A percentile compares a stretch with the other conserved stretches of the same genome.
These are phyloP conservation scores for Microtus ochrogaster DNA, from an alignment of 2,113 vertebrate species.

Conservation along the genomic window DNA sequence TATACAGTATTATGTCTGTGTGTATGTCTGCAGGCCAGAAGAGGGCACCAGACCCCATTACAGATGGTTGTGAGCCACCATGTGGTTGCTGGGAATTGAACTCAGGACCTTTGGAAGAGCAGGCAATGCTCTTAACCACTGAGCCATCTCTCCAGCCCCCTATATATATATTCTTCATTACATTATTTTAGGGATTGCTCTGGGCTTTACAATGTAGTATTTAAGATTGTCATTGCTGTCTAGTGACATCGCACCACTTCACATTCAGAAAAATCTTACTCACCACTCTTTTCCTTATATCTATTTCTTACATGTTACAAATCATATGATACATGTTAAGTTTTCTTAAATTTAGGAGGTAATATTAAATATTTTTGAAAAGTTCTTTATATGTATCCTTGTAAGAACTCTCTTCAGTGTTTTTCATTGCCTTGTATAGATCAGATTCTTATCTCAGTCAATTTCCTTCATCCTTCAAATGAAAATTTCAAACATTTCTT, in stretches of 20 bases:
- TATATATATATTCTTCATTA: not conserved
- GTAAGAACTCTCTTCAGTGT: not conserved
- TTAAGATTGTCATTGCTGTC: not conserved
- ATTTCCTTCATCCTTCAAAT: constrained; percentile 2
- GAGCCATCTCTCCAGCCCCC: too few relatives aligned
- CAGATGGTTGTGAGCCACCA: too few relatives aligned
- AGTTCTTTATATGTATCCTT: not conserved
- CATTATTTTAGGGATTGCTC: not conserved
- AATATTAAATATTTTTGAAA: not conserved
- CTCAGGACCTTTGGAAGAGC: too few relatives aligned
- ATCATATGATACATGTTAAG: not conserved
- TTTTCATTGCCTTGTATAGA: not conserved
- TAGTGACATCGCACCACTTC: not conserved
- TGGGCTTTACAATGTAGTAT: not conserved
- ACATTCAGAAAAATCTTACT: not conserved
- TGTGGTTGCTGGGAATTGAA: too few relatives aligned
- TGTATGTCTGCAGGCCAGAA: too few relatives aligned
- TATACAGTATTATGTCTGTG: too few relatives aligned
- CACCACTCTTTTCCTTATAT: too few relatives aligned
- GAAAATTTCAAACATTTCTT: not conserved
- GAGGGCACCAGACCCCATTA: too few relatives aligned
- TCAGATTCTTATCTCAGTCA: not conserved
- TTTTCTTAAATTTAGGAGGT: not conserved
- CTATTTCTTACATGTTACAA: not conserved
- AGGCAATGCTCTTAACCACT: too few relatives aligned